Conservation (phyloP, 2,888 invertebrate species). For the Dascillus cervinus region DNA sequence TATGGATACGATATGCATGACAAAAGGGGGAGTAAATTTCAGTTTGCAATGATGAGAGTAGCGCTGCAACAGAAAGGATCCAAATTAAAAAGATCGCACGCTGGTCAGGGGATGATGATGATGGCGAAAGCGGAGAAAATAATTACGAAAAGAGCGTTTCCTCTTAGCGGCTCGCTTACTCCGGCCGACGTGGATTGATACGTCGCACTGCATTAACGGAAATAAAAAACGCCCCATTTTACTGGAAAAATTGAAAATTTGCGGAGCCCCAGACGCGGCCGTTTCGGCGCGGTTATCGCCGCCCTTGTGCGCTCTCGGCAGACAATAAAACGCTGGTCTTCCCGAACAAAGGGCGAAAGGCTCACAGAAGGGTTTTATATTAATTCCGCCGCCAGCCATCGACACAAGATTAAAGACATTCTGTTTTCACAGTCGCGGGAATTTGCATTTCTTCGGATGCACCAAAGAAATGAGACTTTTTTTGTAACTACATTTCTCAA, state of each 20-base stretch:
- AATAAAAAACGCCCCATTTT: too few species aligned
- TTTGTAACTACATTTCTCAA: too few species aligned
- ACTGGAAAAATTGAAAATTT: too few species aligned
- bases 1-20: constrained; percentile 18
- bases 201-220: not conserved
- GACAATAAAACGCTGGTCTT: constrained; percentile 4
- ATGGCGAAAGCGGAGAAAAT: constrained; percentile 17
- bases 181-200: too few species aligned
- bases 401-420: constrained; percentile 21
- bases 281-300: too few species aligned
- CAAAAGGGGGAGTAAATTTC: constrained; percentile 15
- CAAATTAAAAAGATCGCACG: constrained; percentile 37
- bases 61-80: constrained; percentile 28
- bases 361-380: constrained; percentile 17
- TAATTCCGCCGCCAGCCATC: constrained; percentile 19
- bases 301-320: too few species aligned
- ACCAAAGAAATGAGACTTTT: too few species aligned
- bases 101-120: constrained; percentile 21
- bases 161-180: constrained; percentile 12
- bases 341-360: constrained; percentile 7
- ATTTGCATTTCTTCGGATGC: too few species aligned
- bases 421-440: too few species aligned
- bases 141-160: constrained; percentile 20
- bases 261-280: too few species aligned
- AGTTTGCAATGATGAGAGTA: constrained; percentile 15